Percentiles rank a stretch among this genome's conserved stretches.
Conservation (phyloP, 2,797 vertebrate genomes). For the Acanthopagrus latus region DNA sequence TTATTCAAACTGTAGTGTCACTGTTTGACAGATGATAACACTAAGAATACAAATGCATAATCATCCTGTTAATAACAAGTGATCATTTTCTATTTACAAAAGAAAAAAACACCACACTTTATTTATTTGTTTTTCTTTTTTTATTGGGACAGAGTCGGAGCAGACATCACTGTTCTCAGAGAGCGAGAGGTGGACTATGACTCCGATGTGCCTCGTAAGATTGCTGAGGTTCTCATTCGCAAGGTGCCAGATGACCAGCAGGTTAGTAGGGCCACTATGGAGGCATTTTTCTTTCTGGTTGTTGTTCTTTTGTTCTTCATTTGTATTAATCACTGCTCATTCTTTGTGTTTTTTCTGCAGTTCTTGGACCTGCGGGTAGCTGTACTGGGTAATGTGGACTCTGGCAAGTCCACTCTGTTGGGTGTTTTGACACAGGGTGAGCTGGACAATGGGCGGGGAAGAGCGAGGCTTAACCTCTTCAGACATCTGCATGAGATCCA, state of each 20-base stretch:
- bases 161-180: constrained; percentile 94
- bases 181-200: constrained; percentile 95
- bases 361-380: constrained; percentile 97
- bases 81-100: neutral
- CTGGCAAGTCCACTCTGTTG: constrained; percentile 96
- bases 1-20: neutral
- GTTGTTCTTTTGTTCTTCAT: neutral
- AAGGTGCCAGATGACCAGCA: constrained; percentile 99
- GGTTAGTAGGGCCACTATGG: constrained; percentile 78
- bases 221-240: constrained; percentile 95
- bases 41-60: neutral
- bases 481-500: constrained; percentile 99
- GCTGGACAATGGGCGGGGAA: constrained; percentile 96
- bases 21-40: neutral
- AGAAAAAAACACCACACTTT: neutral
- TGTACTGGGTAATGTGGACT: constrained; percentile 97
- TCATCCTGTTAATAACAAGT: neutral
- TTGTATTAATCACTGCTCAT: neutral
- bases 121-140: constrained; percentile 8
- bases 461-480: constrained; percentile 97
- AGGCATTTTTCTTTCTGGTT: neutral
- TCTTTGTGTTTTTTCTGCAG: constrained; percentile 45
- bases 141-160: constrained; percentile 89
- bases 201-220: constrained; percentile 89
- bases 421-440: constrained; percentile 98